A percentile compares a stretch with the other conserved stretches of the same genome.
These are phyloP conservation scores for Lucilia sericata DNA, from an alignment of 1,140 invertebrate genomes.

Conservation along the genomic window DNA sequence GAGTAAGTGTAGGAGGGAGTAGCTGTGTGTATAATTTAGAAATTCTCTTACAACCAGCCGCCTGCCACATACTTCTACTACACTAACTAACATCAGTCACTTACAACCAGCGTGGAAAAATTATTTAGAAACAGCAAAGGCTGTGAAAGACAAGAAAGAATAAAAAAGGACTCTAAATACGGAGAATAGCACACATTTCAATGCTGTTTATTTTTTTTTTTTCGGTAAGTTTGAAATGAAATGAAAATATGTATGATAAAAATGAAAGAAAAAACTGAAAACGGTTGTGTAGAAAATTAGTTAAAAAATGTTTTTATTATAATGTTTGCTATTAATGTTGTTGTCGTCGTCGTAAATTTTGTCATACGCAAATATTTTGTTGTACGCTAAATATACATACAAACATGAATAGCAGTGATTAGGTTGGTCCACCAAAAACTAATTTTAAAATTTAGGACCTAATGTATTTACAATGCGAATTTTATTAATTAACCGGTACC, in stretches of 20 bases:
- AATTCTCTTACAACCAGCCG: background rate
- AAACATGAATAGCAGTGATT: too few relatives aligned
- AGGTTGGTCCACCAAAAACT: too few relatives aligned
- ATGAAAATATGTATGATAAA: background rate
- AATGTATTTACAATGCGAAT: too few relatives aligned
- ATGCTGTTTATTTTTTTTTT: constrained; percentile 21
- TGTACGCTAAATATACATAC: background rate
- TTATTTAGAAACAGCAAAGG: background rate
- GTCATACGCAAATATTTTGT: constrained; percentile 51
- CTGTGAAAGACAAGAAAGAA: background rate
- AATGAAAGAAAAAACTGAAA: background rate
- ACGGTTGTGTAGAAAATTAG: constrained; percentile 67
- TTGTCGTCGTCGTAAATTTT: background rate
- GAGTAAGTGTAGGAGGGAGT: background rate
- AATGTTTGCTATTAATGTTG: background rate
- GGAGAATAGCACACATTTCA: constrained; percentile 26
- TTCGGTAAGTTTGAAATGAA: constrained; percentile 18
- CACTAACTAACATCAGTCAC: background rate
- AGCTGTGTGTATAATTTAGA: background rate
- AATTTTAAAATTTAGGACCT: too few relatives aligned
- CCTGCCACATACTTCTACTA: background rate
- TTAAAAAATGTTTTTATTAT: constrained; percentile 61
- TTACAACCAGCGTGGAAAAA: background rate
- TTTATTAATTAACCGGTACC: too few relatives aligned
- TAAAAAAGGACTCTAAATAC: background rate